Evolutionary conservation across 2,113 vertebrate genomes (phyloP).

Genomic region (Columbina picui): DNA sequence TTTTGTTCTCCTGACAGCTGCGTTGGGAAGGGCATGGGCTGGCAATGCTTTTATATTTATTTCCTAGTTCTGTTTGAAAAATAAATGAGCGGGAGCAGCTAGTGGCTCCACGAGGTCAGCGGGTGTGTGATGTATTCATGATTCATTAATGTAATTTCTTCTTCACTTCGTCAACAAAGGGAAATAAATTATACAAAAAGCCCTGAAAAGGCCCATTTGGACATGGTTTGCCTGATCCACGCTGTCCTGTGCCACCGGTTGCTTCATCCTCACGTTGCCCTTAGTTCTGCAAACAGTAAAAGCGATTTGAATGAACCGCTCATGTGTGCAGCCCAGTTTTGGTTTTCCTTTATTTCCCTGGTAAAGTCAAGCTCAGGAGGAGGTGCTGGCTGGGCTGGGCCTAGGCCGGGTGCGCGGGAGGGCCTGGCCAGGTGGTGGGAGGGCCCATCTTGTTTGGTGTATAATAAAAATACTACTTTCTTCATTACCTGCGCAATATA

Average conservation of each 20-base stretch:
- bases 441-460: not conserved
- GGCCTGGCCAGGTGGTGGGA: not conserved
- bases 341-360: not conserved
- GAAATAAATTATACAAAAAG: not conserved
- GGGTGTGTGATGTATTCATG: not conserved
- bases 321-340: rapidly evolving
- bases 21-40: not conserved
- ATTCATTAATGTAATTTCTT: not conserved
- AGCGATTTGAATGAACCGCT: not conserved
- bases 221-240: not conserved
- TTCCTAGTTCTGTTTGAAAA: not conserved
- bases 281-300: no score
- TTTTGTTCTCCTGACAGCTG: not conserved
- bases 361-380: not conserved
- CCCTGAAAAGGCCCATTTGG: not conserved
- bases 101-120: not conserved
- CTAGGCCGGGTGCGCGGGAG: rapidly evolving
- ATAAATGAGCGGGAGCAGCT: not conserved
- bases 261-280: not conserved
- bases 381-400: not conserved
- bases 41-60: not conserved
- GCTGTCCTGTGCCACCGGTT: rapidly evolving
- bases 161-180: not conserved
- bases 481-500: not conserved
- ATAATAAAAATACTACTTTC: not conserved